Conservation (phyloP, 2,888 invertebrate genomes). For the Dolichopus griseipennis region DNA sequence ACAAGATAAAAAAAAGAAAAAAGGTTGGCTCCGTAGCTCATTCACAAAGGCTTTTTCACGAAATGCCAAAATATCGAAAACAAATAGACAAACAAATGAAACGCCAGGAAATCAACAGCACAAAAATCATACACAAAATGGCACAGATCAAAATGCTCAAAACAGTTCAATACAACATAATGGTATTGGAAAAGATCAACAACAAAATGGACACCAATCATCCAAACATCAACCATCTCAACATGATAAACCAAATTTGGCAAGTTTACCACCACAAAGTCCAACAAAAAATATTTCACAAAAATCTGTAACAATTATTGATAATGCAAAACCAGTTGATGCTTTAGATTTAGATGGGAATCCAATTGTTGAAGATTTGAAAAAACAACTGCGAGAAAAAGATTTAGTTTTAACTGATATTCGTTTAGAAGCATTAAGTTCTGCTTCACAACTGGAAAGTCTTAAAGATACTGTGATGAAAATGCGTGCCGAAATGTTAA, state of each 20-base stretch:
- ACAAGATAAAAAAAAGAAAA: constrained; percentile 78
- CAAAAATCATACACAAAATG: constrained; percentile 24
- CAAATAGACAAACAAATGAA: constrained; percentile 39
- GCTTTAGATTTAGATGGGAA: constrained; percentile 40
- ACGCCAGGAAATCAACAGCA: constrained; percentile 41
- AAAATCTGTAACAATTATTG: constrained; percentile 43
- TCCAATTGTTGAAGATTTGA: constrained; percentile 66
- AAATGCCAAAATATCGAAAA: constrained; percentile 68
- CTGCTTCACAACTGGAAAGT: constrained; percentile 94
- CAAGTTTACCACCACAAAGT: constrained; percentile 36
- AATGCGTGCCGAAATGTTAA: constrained; percentile 92
- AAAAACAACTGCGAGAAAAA: constrained; percentile 89
- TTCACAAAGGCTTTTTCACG: constrained; percentile 96
- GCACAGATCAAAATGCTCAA: background rate
- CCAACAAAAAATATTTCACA: constrained; percentile 42
- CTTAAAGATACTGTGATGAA: constrained; percentile 93
- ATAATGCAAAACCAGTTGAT: constrained; percentile 43
- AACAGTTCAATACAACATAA: background rate
- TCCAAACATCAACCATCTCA: constrained; percentile 22
- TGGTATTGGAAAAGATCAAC: background rate
- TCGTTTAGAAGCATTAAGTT: constrained; percentile 88
- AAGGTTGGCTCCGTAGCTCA: constrained; percentile 94
- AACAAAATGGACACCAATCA: constrained; percentile 14
- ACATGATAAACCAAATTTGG: constrained; percentile 31
- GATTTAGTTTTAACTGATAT: constrained; percentile 95